Conservation (phyloP, 2,113 vertebrate species). For the Danionella cerebrum region DNA sequence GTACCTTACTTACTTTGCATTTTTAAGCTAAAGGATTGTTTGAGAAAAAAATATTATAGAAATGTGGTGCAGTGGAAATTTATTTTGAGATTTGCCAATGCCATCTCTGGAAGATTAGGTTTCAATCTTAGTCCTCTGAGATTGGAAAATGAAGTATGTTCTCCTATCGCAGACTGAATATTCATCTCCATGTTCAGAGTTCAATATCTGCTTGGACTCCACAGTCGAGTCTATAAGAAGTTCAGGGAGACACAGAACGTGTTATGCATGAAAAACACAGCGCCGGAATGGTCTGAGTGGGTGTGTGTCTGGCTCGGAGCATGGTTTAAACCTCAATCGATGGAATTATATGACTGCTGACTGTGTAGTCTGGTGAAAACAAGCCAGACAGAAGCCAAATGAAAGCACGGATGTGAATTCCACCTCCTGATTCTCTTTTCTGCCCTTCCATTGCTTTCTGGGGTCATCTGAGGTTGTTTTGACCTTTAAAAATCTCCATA, state of each 20-base stretch:
- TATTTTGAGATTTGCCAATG: too few relatives aligned
- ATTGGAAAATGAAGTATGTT: neutral
- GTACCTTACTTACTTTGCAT: too few relatives aligned
- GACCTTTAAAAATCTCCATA: neutral
- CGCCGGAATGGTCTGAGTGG: neutral
- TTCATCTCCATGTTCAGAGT: slow-evolving; percentile 20
- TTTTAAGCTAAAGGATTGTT: too few relatives aligned
- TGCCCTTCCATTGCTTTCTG: neutral
- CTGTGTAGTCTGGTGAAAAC: neutral
- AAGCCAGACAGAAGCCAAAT: neutral
- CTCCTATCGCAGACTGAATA: slow-evolving; percentile 12
- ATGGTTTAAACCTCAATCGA: neutral
- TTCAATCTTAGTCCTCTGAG: too few relatives aligned
- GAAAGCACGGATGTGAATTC: neutral
- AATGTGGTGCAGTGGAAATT: too few relatives aligned
- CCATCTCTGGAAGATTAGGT: too few relatives aligned
- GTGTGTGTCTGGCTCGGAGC: neutral
- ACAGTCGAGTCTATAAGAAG: slow-evolving; percentile 27
- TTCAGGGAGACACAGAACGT: neutral
- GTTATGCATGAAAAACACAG: neutral
- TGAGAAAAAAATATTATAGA: too few relatives aligned
- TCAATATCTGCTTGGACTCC: slow-evolving; percentile 18
- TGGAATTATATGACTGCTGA: neutral
- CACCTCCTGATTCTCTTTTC: neutral
- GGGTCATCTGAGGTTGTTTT: neutral